Conservation (phyloP, 2,113 vertebrate genomes). For the Sturnus vulgaris region DNA sequence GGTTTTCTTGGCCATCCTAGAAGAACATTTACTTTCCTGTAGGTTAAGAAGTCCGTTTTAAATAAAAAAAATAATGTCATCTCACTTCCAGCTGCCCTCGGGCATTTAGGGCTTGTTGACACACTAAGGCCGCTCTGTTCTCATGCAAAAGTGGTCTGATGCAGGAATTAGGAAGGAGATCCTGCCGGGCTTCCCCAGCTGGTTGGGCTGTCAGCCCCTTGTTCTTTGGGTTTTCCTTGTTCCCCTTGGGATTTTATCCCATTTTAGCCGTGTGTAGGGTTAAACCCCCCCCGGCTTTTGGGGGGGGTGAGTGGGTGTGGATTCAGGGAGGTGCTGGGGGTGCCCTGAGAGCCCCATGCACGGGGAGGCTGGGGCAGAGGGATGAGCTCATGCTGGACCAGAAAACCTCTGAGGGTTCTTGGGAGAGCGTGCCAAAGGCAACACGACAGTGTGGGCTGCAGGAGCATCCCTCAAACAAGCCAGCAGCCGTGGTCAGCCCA, state of each 20-base stretch:
- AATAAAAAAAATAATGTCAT: conserved; percentile 24
- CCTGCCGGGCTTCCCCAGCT: conserved; percentile 9
- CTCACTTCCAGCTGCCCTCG: conserved; percentile 24
- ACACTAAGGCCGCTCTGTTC: conserved; percentile 40
- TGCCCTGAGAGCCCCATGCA: accelerated
- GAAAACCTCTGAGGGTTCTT: neutral
- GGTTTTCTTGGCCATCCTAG: conserved; percentile 44
- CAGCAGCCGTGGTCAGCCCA: neutral
- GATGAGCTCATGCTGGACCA: neutral
- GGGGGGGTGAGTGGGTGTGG: neutral
- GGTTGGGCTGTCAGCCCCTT: neutral
- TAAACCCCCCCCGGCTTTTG: neutral
- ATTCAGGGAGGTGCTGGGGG: neutral
- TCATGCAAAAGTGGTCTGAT: neutral
- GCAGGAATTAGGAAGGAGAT: neutral
- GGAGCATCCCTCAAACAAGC: neutral
- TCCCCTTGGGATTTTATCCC: neutral
- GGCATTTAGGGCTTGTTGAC: conserved; percentile 26
- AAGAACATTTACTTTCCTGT: conserved; percentile 47
- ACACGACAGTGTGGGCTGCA: accelerated
- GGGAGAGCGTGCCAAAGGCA: neutral
- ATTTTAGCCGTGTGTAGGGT: neutral
- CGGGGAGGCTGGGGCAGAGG: accelerated
- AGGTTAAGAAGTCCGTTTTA: conserved; percentile 57
- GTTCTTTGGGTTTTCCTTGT: neutral